Percentiles rank a stretch among this genome's conserved stretches.
Conservation (phyloP, 2,797 vertebrate genomes). For the Syngnathus rostellatus region DNA sequence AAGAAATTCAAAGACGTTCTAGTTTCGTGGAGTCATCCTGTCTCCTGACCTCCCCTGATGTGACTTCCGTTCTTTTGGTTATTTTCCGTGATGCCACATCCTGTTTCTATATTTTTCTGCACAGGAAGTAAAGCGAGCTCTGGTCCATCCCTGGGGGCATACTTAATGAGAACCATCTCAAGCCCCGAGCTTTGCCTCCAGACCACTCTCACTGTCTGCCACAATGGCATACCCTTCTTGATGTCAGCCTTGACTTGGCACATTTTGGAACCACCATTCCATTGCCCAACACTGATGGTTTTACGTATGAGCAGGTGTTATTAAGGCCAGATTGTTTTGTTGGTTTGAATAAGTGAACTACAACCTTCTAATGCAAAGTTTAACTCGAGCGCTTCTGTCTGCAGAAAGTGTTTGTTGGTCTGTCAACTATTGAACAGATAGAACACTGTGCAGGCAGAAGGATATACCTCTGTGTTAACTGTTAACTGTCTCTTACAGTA, state of each 20-base stretch:
- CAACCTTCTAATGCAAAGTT: too few species aligned
- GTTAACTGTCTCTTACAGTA: too few species aligned
- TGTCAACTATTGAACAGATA: too few species aligned
- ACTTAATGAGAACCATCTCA: conserved; percentile 45
- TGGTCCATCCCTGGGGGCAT: conserved; percentile 39
- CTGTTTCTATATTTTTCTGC: conserved; percentile 58
- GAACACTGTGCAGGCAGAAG: too few species aligned
- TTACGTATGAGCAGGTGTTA: not conserved
- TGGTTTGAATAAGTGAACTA: too few species aligned
- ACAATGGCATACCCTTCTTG: conserved; percentile 1
- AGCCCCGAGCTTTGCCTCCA: conserved; percentile 5
- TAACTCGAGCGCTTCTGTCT: too few species aligned
- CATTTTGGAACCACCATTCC: not conserved
- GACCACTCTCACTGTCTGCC: conserved; percentile 5
- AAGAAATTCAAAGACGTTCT: conserved; percentile 12
- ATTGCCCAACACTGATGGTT: not conserved
- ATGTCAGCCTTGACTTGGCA: not conserved
- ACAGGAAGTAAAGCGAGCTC: conserved; percentile 50
- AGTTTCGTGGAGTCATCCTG: conserved; percentile 24
- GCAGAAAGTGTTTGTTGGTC: too few species aligned
- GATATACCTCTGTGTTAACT: too few species aligned
- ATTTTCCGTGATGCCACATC: conserved; percentile 59
- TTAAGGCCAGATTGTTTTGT: not conserved
- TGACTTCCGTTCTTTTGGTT: conserved; percentile 42
- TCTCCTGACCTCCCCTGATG: conserved; percentile 38